phyloP scores from a whole-genome alignment of 2,113 vertebrate genomes.

The Cyanistes caeruleus region DNA sequence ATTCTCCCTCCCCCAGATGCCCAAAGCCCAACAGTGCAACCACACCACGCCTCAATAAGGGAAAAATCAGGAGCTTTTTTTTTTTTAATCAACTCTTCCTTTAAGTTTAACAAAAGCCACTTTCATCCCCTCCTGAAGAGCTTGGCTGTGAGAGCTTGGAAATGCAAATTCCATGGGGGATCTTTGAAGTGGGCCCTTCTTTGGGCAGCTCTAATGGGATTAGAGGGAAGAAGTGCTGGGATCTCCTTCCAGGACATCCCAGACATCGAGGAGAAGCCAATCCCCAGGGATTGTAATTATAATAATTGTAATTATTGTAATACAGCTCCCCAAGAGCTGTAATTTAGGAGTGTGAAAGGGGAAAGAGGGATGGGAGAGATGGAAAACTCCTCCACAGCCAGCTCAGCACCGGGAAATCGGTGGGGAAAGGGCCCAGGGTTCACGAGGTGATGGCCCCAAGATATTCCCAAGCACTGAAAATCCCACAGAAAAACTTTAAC shows the following conservation, averaged over 20 bases:
- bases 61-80: slow-evolving; percentile 7
- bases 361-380: neutral
- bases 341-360: neutral
- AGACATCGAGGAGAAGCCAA: neutral
- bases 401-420: neutral
- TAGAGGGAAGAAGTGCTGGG: neutral
- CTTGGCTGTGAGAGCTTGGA: slow-evolving; percentile 47
- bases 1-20: neutral
- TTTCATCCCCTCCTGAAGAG: slow-evolving; percentile 46
- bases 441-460: neutral
- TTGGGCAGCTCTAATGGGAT: slow-evolving; percentile 38
- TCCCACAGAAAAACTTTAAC: no score
- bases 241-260: neutral
- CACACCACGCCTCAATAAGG: neutral
- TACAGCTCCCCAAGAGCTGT: neutral
- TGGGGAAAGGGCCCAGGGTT: no score
- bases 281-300: no score
- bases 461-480: neutral
- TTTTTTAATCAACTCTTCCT: slow-evolving; percentile 41
- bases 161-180: slow-evolving; percentile 37
- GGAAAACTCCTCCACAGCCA: neutral
- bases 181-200: slow-evolving; percentile 29
- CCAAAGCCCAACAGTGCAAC: neutral
- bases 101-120: slow-evolving; percentile 59
- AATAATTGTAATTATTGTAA: no score